Conservation (phyloP, 2,888 invertebrate genomes). For the Caenorhabditis becei region DNA sequence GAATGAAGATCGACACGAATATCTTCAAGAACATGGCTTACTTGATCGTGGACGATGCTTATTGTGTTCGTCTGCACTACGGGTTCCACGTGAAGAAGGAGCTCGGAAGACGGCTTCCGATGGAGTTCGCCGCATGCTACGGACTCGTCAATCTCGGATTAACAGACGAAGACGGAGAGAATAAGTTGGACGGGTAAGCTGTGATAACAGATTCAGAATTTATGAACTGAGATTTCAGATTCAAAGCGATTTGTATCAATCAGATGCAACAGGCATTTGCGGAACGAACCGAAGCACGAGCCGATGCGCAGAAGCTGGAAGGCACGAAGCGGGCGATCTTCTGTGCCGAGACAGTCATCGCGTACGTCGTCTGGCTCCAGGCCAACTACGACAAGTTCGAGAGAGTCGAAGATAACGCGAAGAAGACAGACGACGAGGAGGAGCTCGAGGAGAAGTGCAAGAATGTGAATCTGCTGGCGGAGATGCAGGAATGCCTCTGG, state of each 20-base stretch:
- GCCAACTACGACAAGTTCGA: conserved; percentile 33
- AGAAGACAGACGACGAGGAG: conserved; percentile 25
- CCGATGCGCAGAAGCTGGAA: conserved; percentile 5
- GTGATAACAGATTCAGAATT: not conserved
- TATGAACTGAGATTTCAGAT: not conserved
- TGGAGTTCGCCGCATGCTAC: conserved; percentile 60
- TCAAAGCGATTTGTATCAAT: conserved; percentile 30
- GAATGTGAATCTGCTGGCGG: conserved; percentile 24
- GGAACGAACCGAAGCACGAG: conserved; percentile 37
- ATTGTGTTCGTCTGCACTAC: conserved; percentile 43
- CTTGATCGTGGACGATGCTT: conserved; percentile 43
- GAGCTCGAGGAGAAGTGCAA: conserved; percentile 6
- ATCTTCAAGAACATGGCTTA: conserved; percentile 39
- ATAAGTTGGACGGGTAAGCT: conserved; percentile 14
- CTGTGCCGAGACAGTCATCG: conserved; percentile 47
- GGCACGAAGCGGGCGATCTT: conserved; percentile 19
- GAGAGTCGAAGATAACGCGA: conserved; percentile 10
- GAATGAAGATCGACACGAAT: conserved; percentile 31
- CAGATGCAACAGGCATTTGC: conserved; percentile 15
- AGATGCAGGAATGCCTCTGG: conserved; percentile 58
- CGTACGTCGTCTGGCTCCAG: conserved; percentile 49
- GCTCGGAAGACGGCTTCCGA: conserved; percentile 30
- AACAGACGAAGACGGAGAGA: conserved; percentile 43
- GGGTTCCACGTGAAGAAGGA: conserved; percentile 34
- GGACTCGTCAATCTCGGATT: conserved; percentile 37